These are phyloP conservation scores for Hydraecia micacea DNA, from an alignment of 2,888 invertebrate species.

Conservation along the genomic window DNA sequence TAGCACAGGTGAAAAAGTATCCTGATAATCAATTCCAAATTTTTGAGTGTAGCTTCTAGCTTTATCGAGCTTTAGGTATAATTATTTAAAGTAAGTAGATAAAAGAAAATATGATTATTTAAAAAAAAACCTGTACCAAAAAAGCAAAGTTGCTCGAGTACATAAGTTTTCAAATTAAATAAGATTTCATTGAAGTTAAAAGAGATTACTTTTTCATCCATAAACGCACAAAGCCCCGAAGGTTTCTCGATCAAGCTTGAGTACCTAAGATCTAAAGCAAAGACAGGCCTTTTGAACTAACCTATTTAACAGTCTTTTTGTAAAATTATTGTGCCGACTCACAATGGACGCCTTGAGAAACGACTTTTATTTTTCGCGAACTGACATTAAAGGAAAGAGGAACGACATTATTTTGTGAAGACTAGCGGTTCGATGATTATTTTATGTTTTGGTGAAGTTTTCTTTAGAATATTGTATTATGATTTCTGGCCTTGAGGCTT, in stretches of 20 bases:
- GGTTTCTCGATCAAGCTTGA: constrained; percentile 37
- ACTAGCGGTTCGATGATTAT: not conserved
- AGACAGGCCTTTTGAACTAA: constrained; percentile 40
- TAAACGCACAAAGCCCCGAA: constrained; percentile 40
- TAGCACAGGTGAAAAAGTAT: not conserved
- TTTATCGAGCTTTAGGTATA: not conserved
- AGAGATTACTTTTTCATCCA: constrained; percentile 50
- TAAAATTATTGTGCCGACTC: constrained; percentile 43
- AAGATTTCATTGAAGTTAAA: constrained; percentile 36
- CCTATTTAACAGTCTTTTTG: constrained; percentile 41
- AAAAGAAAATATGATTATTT: not conserved
- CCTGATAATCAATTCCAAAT: not conserved
- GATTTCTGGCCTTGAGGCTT: not conserved
- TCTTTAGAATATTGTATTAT: not conserved
- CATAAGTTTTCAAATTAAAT: constrained; percentile 27
- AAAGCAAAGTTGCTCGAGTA: constrained; percentile 2
- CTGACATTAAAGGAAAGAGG: constrained; percentile 13
- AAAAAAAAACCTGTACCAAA: constrained; percentile 4
- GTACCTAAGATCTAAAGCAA: constrained; percentile 3
- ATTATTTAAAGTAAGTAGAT: not conserved
- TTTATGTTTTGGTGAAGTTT: not conserved
- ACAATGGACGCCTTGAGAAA: constrained; percentile 41
- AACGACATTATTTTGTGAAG: not conserved
- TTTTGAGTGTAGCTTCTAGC: not conserved
- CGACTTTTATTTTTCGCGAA: constrained; percentile 21